phyloP scores from a whole-genome alignment of 2,797 vertebrate species.

The Tokudaia tokunoshimensis region DNA sequence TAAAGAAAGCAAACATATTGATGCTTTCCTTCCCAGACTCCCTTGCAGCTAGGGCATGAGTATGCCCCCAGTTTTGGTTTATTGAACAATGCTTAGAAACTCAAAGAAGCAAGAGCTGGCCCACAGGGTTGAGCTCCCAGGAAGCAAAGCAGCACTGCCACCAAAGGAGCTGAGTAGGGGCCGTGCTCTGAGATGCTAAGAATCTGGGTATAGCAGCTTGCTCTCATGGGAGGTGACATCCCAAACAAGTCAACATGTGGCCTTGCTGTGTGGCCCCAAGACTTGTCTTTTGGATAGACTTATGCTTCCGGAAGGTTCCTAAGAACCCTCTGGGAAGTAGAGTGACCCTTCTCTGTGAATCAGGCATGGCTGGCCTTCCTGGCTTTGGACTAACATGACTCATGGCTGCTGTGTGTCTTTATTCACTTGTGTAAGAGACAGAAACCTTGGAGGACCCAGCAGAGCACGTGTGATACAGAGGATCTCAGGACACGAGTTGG shows the following conservation, averaged over 20 bases:
- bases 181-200: neutral
- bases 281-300: neutral
- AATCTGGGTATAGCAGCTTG: neutral
- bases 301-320: neutral
- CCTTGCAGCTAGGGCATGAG: neutral
- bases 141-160: accelerated
- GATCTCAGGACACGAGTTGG: neutral
- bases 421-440: neutral
- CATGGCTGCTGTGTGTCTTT: neutral
- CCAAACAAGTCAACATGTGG: neutral
- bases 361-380: neutral
- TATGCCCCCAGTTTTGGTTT: neutral
- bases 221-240: neutral
- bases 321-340: neutral
- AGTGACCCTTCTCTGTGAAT: neutral
- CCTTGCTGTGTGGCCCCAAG: neutral
- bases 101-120: neutral
- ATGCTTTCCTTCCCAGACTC: neutral
- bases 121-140: neutral
- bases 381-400: neutral
- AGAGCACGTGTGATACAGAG: neutral
- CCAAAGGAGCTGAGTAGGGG: neutral
- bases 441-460: neutral
- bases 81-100: neutral
- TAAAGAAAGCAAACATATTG: neutral